phyloP scores from a whole-genome alignment of 2,797 vertebrate genomes.

The Thunnus albacares region DNA sequence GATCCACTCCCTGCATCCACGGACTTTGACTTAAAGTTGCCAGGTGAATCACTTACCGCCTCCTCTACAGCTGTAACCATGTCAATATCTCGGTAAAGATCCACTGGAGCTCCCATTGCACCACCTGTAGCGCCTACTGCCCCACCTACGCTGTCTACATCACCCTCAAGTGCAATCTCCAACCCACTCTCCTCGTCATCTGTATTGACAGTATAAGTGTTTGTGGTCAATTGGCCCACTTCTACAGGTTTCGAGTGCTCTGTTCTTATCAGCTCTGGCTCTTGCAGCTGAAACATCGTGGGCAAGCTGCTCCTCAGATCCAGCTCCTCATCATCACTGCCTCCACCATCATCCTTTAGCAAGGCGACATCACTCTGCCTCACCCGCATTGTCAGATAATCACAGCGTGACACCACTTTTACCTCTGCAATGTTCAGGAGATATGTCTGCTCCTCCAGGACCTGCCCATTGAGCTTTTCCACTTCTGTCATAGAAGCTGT shows the following conservation, averaged over 20 bases:
- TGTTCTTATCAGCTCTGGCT: slow-evolving; percentile 91
- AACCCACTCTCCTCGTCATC: slow-evolving; percentile 84
- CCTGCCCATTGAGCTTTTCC: slow-evolving; percentile 92
- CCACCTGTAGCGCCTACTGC: slow-evolving; percentile 54
- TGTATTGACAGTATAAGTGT: slow-evolving; percentile 88
- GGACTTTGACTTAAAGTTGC: slow-evolving; percentile 89
- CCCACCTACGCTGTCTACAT: slow-evolving; percentile 45
- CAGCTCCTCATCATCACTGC: slow-evolving; percentile 89
- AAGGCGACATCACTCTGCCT: slow-evolving; percentile 94
- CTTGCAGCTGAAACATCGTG: slow-evolving; percentile 90
- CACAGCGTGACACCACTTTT: slow-evolving; percentile 95
- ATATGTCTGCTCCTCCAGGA: slow-evolving; percentile 95
- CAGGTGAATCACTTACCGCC: slow-evolving; percentile 79
- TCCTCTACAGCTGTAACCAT: slow-evolving; percentile 86
- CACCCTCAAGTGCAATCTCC: slow-evolving; percentile 69
- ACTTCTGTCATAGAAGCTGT: slow-evolving; percentile 91
- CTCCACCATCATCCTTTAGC: slow-evolving; percentile 87
- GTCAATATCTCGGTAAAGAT: slow-evolving; percentile 89
- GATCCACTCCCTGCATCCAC: slow-evolving; percentile 82
- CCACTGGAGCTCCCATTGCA: slow-evolving; percentile 61
- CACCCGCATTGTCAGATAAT: slow-evolving; percentile 95
- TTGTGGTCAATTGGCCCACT: slow-evolving; percentile 91
- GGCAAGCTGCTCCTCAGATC: slow-evolving; percentile 90
- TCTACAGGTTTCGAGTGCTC: slow-evolving; percentile 90
- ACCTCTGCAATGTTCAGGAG: slow-evolving; percentile 95